Evolutionary conservation across 2,888 invertebrate genomes (phyloP).

Genomic region (Gastracanthus pulcherrimus): DNA sequence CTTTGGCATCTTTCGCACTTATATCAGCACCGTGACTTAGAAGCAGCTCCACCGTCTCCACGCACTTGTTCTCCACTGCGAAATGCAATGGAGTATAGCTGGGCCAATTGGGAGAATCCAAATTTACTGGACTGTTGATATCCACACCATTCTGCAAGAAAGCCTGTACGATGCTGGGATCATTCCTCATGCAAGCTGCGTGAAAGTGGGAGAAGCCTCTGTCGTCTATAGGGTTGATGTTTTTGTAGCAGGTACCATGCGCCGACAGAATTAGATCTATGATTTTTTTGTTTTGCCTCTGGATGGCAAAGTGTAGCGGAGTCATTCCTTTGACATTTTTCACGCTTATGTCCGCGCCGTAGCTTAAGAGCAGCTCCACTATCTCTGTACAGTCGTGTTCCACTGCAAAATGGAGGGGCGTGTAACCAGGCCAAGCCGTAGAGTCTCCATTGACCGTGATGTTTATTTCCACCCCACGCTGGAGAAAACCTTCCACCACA

Average conservation of each 20-base stretch:
- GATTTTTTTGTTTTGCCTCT: not conserved
- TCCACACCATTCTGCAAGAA: constrained; percentile 1
- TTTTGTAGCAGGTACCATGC: not conserved
- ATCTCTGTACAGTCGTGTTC: not conserved
- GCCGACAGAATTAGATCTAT: constrained; percentile 3
- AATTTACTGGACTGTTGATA: not conserved
- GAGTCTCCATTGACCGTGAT: not conserved
- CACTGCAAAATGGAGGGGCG: constrained; percentile 36
- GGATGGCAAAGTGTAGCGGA: constrained; percentile 21
- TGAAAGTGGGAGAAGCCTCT: constrained; percentile 15
- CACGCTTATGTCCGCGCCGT: constrained; percentile 23
- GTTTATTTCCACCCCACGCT: not conserved
- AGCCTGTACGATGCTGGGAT: not conserved
- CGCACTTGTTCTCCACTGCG: constrained; percentile 7
- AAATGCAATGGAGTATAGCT: constrained; percentile 31
- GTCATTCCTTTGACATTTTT: constrained; percentile 5
- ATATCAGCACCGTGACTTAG: not conserved
- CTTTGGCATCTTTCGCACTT: not conserved
- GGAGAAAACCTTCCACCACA: not conserved
- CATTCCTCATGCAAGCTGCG: not conserved
- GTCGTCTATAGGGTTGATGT: not conserved
- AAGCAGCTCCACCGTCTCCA: not conserved
- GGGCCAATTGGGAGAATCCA: not conserved
- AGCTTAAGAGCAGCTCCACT: constrained; percentile 15
- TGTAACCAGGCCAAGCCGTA: not conserved